phyloP scores from a whole-genome alignment of 2,797 vertebrate species.

The Xenentodon cancila region DNA sequence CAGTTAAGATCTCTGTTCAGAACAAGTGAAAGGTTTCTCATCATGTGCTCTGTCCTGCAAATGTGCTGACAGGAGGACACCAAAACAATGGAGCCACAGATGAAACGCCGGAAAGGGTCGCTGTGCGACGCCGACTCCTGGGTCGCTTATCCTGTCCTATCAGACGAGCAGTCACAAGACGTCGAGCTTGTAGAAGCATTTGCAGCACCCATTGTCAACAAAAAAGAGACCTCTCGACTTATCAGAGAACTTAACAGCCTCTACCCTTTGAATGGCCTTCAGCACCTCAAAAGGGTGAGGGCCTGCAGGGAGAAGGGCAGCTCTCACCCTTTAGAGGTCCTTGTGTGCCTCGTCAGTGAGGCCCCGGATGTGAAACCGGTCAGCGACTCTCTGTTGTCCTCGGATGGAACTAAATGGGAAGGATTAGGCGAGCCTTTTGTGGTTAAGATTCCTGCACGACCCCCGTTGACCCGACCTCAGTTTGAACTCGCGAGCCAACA shows the following conservation, averaged over 20 bases:
- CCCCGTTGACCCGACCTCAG: constrained; percentile 86
- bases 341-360: constrained; percentile 80
- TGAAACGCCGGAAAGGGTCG: constrained; percentile 74
- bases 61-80: constrained; percentile 45
- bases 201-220: constrained; percentile 84
- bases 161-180: constrained; percentile 79
- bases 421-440: constrained; percentile 86
- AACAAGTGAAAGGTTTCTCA: constrained; percentile 13
- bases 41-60: constrained; percentile 16
- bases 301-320: constrained; percentile 54
- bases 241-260: constrained; percentile 77
- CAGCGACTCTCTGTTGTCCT: constrained; percentile 69
- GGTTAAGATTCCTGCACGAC: constrained; percentile 79
- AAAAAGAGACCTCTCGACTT: constrained; percentile 84
- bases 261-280: constrained; percentile 77
- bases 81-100: constrained; percentile 77
- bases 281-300: constrained; percentile 89
- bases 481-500: constrained; percentile 84
- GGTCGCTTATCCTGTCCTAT: constrained; percentile 83
- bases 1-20: neutral
- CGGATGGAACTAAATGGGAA: constrained; percentile 22
- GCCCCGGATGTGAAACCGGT: neutral
- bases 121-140: constrained; percentile 57
- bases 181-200: constrained; percentile 80
- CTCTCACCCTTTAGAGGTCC: constrained; percentile 80